Percentiles rank a stretch among this genome's conserved stretches.
Evolutionary conservation across 2,888 invertebrate genomes (phyloP).

Genomic region (Ichneumon xanthorius): DNA sequence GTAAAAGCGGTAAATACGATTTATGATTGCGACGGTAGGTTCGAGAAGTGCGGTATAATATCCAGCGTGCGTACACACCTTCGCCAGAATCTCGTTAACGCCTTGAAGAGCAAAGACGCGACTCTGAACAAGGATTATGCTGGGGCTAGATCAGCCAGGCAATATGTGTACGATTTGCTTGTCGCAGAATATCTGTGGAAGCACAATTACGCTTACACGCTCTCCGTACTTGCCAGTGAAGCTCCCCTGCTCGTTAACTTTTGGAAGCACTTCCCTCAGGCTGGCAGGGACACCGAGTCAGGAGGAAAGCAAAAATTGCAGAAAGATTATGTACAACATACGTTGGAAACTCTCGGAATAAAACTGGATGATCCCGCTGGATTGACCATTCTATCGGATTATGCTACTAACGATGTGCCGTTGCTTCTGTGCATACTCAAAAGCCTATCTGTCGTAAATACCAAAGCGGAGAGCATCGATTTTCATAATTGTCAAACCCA

Average conservation of each 20-base stretch:
- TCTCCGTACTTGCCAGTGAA: conserved; percentile 83
- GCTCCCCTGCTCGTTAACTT: conserved; percentile 82
- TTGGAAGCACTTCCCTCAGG: conserved; percentile 71
- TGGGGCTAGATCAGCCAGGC: conserved; percentile 80
- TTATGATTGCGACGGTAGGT: conserved; percentile 73
- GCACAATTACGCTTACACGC: conserved; percentile 81
- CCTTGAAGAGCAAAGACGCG: conserved; percentile 79
- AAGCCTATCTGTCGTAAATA: conserved; percentile 53
- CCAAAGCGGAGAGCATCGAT: conserved; percentile 13
- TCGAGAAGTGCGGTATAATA: conserved; percentile 83
- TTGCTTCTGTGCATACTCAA: conserved; percentile 80
- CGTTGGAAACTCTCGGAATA: conserved; percentile 82
- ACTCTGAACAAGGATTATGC: conserved; percentile 72
- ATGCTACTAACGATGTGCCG: conserved; percentile 76
- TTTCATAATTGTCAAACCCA: conserved; percentile 69
- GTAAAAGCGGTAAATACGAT: conserved; percentile 5
- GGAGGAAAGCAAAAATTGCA: conserved; percentile 76
- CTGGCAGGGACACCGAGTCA: conserved; percentile 52
- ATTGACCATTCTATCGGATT: conserved; percentile 77
- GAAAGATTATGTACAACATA: conserved; percentile 80
- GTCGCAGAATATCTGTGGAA: conserved; percentile 83
- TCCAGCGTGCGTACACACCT: conserved; percentile 82
- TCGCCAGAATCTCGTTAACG: conserved; percentile 81
- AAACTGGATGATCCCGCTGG: conserved; percentile 76
- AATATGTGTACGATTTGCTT: conserved; percentile 82